phyloP scores from a whole-genome alignment of 2,113 vertebrate genomes.

The Corydoras maculifer region DNA sequence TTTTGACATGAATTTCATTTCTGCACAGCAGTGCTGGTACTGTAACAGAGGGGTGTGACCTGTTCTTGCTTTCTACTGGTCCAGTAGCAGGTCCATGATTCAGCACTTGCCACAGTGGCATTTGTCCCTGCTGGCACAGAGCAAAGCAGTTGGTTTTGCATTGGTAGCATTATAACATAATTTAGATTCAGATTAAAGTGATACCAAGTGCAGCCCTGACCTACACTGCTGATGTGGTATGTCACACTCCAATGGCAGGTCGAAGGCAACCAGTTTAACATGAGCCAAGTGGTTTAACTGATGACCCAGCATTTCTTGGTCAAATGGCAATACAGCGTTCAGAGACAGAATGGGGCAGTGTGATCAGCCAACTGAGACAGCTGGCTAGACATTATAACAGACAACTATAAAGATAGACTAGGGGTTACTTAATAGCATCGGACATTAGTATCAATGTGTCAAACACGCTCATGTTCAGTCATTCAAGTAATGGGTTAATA shows the following conservation, averaged over 20 bases:
- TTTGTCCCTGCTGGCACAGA: slow-evolving; percentile 11
- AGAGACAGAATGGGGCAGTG: slow-evolving; percentile 1
- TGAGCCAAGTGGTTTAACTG: neutral
- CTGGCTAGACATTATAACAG: slow-evolving; percentile 23
- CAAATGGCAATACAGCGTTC: neutral
- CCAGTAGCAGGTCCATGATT: slow-evolving; percentile 11
- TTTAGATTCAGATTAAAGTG: neutral
- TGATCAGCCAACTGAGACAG: neutral
- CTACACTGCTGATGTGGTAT: neutral
- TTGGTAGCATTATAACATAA: neutral
- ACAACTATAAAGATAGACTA: slow-evolving; percentile 35
- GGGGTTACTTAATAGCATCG: slow-evolving; percentile 31
- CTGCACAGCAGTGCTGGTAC: neutral
- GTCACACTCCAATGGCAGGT: slow-evolving; percentile 10
- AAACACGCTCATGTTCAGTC: neutral
- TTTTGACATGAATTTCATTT: too few species aligned
- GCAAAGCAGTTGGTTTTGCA: neutral
- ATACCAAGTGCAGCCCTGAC: neutral
- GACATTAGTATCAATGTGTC: slow-evolving; percentile 20
- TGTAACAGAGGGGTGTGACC: neutral
- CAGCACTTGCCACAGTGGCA: neutral
- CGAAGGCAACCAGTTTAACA: neutral
- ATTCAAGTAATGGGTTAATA: too few species aligned
- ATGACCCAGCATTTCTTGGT: slow-evolving; percentile 15
- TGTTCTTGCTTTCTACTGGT: slow-evolving; percentile 1